phyloP scores from a whole-genome alignment of 2,113 vertebrate genomes.

The Clinocottus analis region DNA sequence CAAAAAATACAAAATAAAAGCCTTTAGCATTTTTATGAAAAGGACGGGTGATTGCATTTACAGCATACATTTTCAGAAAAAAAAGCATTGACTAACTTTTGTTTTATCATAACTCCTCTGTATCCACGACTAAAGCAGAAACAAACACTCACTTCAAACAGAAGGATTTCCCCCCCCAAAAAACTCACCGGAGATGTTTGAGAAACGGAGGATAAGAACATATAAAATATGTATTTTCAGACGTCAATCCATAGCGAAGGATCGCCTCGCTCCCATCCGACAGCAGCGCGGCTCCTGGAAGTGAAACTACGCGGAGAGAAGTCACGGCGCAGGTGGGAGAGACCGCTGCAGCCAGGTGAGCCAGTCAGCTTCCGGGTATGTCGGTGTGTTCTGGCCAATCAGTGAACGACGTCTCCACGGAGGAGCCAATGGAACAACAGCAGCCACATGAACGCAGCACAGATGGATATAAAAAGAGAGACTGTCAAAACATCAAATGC shows the following conservation, averaged over 20 bases:
- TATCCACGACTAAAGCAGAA: neutral
- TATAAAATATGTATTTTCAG: neutral
- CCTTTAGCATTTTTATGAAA: neutral
- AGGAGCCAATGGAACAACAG: conserved; percentile 25
- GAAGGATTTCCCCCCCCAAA: neutral
- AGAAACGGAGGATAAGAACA: too few species aligned
- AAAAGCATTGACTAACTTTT: neutral
- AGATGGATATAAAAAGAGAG: neutral
- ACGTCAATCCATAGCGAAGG: conserved; percentile 51
- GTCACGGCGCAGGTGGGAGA: conserved; percentile 16
- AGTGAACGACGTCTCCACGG: neutral
- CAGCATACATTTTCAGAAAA: neutral
- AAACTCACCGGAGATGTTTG: conserved; percentile 44
- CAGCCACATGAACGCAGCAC: neutral
- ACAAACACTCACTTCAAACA: neutral
- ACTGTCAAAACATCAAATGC: neutral
- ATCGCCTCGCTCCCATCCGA: neutral
- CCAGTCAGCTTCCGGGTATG: conserved; percentile 16
- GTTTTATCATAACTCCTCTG: neutral
- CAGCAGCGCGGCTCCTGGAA: neutral
- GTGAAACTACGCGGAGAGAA: neutral
- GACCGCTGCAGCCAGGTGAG: conserved; percentile 30
- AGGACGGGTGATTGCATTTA: neutral
- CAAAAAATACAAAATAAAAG: neutral
- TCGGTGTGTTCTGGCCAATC: conserved; percentile 49